These are phyloP conservation scores for Paracentrotus lividus DNA, from an alignment of 53 echinoderm and acorn worm species.

Conservation along the genomic window DNA sequence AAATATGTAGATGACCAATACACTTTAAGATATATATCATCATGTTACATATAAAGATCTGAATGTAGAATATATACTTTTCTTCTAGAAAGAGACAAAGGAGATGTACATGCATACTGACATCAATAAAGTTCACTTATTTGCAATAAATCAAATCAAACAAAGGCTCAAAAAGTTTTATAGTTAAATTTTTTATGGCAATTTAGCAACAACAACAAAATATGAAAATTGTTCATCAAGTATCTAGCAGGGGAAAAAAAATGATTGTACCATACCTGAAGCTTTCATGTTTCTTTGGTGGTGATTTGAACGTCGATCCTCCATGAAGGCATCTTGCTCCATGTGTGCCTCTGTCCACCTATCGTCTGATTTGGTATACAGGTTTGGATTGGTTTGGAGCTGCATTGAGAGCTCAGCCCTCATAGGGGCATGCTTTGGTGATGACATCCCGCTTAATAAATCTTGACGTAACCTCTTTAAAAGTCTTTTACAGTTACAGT, in stretches of 20 bases:
- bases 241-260: background rate
- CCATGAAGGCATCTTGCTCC: slow-evolving; percentile 35
- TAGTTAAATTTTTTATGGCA: too few species aligned
- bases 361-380: background rate
- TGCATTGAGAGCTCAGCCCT: background rate
- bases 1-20: too few species aligned
- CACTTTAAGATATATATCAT: too few species aligned
- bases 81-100: too few species aligned
- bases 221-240: too few species aligned
- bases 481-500: background rate
- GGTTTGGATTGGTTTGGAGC: slow-evolving; percentile 33
- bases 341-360: background rate
- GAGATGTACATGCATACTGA: too few species aligned
- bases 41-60: too few species aligned
- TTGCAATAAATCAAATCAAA: too few species aligned
- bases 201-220: too few species aligned
- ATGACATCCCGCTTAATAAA: slow-evolving; percentile 17
- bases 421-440: slow-evolving; percentile 37
- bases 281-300: background rate
- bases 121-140: too few species aligned
- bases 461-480: background rate
- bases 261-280: background rate
- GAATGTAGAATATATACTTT: too few species aligned
- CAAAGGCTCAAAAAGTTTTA: too few species aligned
- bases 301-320: slow-evolving; percentile 6